These are phyloP conservation scores for Cyclina sinensis DNA, from an alignment of 1,140 invertebrate species.

Conservation along the genomic window DNA sequence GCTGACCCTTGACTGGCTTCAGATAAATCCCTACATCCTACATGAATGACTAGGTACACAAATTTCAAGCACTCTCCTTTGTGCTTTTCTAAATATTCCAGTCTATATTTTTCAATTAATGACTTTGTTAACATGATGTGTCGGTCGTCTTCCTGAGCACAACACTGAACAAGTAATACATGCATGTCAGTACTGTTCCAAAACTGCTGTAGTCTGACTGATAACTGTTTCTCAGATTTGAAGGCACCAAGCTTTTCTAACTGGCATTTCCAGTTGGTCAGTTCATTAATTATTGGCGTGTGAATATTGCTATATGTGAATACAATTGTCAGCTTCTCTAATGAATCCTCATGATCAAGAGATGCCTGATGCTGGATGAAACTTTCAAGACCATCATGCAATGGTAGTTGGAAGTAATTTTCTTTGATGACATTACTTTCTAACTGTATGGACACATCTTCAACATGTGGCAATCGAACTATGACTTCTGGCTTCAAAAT, in stretches of 20 bases:
- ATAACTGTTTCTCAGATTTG: conserved; percentile 75
- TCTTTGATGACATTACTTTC: conserved; percentile 29
- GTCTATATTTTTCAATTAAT: conserved; percentile 69
- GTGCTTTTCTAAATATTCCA: background rate
- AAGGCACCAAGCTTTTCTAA: conserved; percentile 70
- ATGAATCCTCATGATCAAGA: background rate
- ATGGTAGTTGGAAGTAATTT: conserved; percentile 62
- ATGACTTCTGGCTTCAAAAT: conserved; percentile 71
- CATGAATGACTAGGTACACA: conserved; percentile 72
- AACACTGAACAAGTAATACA: conserved; percentile 69
- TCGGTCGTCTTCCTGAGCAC: conserved; percentile 51
- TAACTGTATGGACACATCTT: background rate
- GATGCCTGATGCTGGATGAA: conserved; percentile 17
- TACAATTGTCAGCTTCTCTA: conserved; percentile 42
- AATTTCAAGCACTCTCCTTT: conserved; percentile 24
- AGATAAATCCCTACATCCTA: conserved; percentile 49
- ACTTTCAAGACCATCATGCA: conserved; percentile 70
- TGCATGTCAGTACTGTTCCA: conserved; percentile 60
- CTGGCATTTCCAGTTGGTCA: conserved; percentile 14
- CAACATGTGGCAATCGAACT: conserved; percentile 54
- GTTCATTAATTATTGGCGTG: conserved; percentile 6
- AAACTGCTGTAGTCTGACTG: conserved; percentile 64
- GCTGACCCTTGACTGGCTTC: background rate
- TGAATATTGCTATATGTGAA: conserved; percentile 71
- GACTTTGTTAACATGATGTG: conserved; percentile 75